Percentiles rank a stretch among this genome's conserved stretches.
Evolutionary conservation across 1,140 invertebrate genomes (phyloP).

Genomic region (Drosophila tristis): DNA sequence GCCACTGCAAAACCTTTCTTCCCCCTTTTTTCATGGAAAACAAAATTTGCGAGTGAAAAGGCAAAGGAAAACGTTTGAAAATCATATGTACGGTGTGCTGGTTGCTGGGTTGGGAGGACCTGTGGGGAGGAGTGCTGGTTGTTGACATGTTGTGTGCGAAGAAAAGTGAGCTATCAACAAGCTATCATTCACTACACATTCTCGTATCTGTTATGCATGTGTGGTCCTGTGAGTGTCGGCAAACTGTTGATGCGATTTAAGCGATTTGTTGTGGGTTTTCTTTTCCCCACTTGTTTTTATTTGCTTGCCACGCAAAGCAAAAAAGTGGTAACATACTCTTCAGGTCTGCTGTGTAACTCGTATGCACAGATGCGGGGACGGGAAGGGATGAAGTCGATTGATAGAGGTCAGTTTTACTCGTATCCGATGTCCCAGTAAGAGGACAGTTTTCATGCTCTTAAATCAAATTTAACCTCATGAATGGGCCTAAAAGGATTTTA

Average conservation of each 20-base stretch:
- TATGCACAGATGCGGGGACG: not conserved
- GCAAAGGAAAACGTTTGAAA: conserved; percentile 63
- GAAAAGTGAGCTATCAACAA: conserved; percentile 79
- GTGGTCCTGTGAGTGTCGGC: conserved; percentile 60
- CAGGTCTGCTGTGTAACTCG: conserved; percentile 1
- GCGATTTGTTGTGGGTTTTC: conserved; percentile 78
- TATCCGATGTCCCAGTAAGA: not conserved
- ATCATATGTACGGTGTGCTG: conserved; percentile 61
- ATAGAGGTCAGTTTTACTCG: conserved; percentile 47
- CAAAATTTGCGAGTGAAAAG: conserved; percentile 31
- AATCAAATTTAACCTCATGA: conserved; percentile 70
- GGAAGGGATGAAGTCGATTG: conserved; percentile 21
- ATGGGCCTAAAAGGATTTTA: conserved; percentile 69
- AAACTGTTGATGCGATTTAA: conserved; percentile 80
- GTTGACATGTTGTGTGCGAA: conserved; percentile 64
- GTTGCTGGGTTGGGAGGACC: conserved; percentile 8
- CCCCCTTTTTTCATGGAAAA: conserved; percentile 55
- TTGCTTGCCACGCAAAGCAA: conserved; percentile 49
- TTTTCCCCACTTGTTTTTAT: conserved; percentile 46
- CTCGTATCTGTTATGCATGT: conserved; percentile 36
- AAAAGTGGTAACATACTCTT: conserved; percentile 57
- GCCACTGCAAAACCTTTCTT: conserved; percentile 56
- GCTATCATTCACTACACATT: conserved; percentile 80
- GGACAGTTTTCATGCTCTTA: conserved; percentile 28
- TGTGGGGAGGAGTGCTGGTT: conserved; percentile 38